A percentile compares a stretch with the other conserved stretches of the same genome.
These are phyloP conservation scores for Calliopsis andreniformis DNA, from an alignment of 1,140 invertebrate genomes.

Conservation along the genomic window DNA sequence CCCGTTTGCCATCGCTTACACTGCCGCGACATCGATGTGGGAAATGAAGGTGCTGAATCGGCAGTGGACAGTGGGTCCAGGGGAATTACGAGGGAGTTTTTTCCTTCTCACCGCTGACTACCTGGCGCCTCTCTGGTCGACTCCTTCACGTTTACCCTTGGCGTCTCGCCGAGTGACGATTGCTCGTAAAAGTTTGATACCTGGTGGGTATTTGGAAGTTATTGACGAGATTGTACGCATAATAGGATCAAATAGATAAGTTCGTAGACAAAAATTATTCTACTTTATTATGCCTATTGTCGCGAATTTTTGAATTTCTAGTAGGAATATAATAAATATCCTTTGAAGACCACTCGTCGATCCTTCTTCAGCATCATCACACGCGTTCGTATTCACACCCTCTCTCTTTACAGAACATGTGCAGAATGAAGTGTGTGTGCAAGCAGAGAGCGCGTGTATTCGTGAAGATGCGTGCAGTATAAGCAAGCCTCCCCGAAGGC, in stretches of 20 bases:
- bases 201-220: no score
- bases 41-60: conserved; percentile 45
- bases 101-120: not conserved
- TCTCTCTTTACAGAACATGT: conserved; percentile 28
- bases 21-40: conserved; percentile 32
- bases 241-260: no score
- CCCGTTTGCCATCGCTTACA: not conserved
- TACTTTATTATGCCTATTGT: no score
- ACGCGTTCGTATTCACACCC: conserved; percentile 29
- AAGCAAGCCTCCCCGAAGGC: conserved; percentile 63
- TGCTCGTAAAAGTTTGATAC: no score
- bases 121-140: conserved; percentile 21
- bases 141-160: not conserved
- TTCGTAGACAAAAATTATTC: no score
- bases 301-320: no score
- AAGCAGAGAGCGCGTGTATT: conserved; percentile 29
- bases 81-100: conserved; percentile 15
- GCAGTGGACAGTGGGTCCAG: conserved; percentile 32
- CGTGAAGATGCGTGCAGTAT: conserved; percentile 30
- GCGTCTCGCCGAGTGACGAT: not conserved
- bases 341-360: no score
- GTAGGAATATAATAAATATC: no score
- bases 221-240: no score
- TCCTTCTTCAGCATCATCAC: conserved; percentile 23
- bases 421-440: conserved; percentile 6